Evolutionary conservation across 1,140 invertebrate species (phyloP), one percentile per base, ranked within the genome.

Genomic region (Polypedilum vanderplanki): DNA sequence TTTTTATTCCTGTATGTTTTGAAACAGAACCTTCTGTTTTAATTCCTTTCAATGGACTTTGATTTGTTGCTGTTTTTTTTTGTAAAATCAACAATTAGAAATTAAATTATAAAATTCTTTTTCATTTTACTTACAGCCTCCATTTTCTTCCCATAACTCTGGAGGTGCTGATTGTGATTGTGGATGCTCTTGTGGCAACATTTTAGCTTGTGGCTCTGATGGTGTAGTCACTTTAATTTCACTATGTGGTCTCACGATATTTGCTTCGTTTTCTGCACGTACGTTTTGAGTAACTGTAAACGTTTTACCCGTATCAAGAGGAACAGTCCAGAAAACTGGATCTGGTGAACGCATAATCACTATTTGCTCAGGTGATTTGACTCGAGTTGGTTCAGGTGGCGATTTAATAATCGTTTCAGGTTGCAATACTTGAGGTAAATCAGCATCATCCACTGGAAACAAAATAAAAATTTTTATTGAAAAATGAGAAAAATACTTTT

Each of bases 301-400:
- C 7, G 93, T 94, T 85, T 94, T 95, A 76, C 93, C 93, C 76
- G 93, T 96, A 82, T 96, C 94, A 77, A 96, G 86, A 73, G 94
- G 93, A 75, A 97, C 94, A 20, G 93, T 96, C 94, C 94, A 97
- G 83, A 95, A 95, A 79, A 96, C 94, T 74, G 93, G 93, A 83
- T 95, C 93, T 7, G 93, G 93, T 9, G 93, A 94, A 74, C 93
- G 88, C 88, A 96, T 92, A 79, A 94, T 89, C 84, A 57, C 46
- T 12, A 94, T 91, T 81, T 95, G 93, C 83, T 96, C 94, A 7
- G 94, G 94, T 1, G 93, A 95, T 85, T 96, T 96, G 75, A 96
- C 93, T 77, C 93, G 85, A 18, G 94, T 97, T 41, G 94, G 93
- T 79, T 96, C 93, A 20, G 93, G 93, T 4, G 93, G 93, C 18